A percentile compares a stretch with the other conserved stretches of the same genome.
phyloP scores from a whole-genome alignment of 2,888 invertebrate genomes.

The Oxycera nigricornis region DNA sequence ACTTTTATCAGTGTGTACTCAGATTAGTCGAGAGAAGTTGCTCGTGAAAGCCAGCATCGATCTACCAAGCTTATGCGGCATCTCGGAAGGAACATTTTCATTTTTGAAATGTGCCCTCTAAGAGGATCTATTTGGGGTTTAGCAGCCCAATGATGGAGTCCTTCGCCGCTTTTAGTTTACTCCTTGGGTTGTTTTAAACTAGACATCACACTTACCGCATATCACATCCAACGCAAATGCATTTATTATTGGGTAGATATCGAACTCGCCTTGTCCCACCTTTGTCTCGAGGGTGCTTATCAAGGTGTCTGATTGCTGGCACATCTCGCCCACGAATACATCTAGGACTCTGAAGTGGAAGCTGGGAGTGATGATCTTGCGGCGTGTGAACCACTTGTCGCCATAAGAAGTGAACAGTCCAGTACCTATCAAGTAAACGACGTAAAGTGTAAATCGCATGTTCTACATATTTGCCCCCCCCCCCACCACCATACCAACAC shows the following conservation, averaged over 20 bases:
- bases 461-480: no score
- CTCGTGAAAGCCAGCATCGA: no score
- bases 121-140: no score
- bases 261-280: conserved; percentile 49
- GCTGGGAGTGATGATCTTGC: conserved; percentile 61
- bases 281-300: neutral
- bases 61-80: no score
- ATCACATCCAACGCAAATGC: conserved; percentile 61
- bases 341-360: conserved; percentile 61
- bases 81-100: no score
- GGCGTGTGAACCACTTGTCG: conserved; percentile 59
- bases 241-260: conserved; percentile 61
- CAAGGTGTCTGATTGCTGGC: conserved; percentile 30
- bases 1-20: no score
- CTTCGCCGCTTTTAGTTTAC: no score
- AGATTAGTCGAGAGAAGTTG: no score
- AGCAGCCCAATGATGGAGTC: no score
- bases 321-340: conserved; percentile 51
- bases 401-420: conserved; percentile 51
- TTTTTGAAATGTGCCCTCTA: no score
- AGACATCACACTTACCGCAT: conserved; percentile 54
- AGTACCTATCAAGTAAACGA: conserved; percentile 14
- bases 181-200: no score
- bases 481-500: neutral
- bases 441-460: neutral